These are phyloP conservation scores for Fistularia commersonii DNA, from an alignment of 2,797 vertebrate genomes.

Conservation along the genomic window DNA sequence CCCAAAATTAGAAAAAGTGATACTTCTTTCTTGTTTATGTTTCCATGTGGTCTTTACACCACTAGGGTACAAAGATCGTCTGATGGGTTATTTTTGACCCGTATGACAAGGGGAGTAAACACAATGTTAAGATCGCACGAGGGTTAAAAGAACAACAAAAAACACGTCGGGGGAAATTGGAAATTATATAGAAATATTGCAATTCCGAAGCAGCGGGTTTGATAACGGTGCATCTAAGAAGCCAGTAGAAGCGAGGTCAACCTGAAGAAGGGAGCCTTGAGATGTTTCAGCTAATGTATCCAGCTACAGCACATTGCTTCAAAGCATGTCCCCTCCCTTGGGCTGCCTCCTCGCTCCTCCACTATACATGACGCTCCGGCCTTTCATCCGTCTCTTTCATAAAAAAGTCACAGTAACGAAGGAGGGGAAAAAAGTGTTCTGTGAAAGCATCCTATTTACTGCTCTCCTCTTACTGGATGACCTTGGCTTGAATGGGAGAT, in stretches of 20 bases:
- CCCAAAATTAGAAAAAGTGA: too few relatives aligned
- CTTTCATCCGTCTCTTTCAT: slow-evolving; percentile 58
- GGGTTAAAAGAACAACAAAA: slow-evolving; percentile 15
- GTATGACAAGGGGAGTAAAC: too few relatives aligned
- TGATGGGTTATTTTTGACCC: too few relatives aligned
- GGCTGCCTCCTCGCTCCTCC: slow-evolving; percentile 43
- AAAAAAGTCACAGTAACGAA: slow-evolving; percentile 48
- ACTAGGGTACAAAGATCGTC: too few relatives aligned
- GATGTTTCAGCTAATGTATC: slow-evolving; percentile 61
- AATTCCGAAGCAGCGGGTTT: neutral
- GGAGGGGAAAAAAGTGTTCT: slow-evolving; percentile 40
- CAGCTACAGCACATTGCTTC: slow-evolving; percentile 41
- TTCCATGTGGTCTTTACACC: too few relatives aligned
- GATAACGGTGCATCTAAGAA: slow-evolving; percentile 5
- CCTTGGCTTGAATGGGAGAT: slow-evolving; percentile 58
- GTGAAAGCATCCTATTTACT: slow-evolving; percentile 68
- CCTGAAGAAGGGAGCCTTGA: slow-evolving; percentile 41
- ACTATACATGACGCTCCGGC: slow-evolving; percentile 38
- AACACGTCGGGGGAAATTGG: too few relatives aligned
- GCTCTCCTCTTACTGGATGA: slow-evolving; percentile 43
- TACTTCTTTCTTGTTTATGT: slow-evolving; percentile 17
- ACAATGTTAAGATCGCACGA: too few relatives aligned
- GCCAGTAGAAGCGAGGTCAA: slow-evolving; percentile 33
- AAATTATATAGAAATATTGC: neutral
- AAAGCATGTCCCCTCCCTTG: slow-evolving; percentile 45